These are phyloP conservation scores for Galleria mellonella DNA, from an alignment of 1,140 invertebrate genomes.

Conservation along the genomic window DNA sequence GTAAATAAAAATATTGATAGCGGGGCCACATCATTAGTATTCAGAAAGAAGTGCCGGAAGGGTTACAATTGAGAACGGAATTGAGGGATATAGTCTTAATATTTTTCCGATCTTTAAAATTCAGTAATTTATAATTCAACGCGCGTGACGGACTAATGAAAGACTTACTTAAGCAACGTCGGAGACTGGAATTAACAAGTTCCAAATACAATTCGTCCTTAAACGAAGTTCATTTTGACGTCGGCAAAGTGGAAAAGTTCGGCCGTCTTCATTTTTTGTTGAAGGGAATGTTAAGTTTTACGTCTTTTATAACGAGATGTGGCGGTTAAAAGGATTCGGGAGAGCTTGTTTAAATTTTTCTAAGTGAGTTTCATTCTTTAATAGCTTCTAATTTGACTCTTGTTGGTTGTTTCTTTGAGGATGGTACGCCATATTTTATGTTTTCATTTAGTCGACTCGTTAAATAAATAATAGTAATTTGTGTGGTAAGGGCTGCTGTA, in stretches of 20 bases:
- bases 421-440: slow-evolving; percentile 26
- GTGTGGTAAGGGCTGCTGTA: slow-evolving; percentile 31
- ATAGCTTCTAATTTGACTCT: slow-evolving; percentile 14
- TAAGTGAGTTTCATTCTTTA: slow-evolving; percentile 6
- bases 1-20: too few relatives aligned
- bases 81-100: background rate
- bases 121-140: slow-evolving; percentile 48
- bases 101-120: slow-evolving; percentile 44
- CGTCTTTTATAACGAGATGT: slow-evolving; percentile 39
- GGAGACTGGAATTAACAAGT: slow-evolving; percentile 66
- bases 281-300: slow-evolving; percentile 44
- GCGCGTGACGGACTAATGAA: slow-evolving; percentile 67
- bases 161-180: slow-evolving; percentile 65
- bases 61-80: background rate
- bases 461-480: slow-evolving; percentile 50
- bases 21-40: slow-evolving; percentile 5
- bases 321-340: slow-evolving; percentile 23
- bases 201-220: slow-evolving; percentile 59
- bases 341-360: slow-evolving; percentile 9
- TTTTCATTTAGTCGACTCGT: slow-evolving; percentile 41
- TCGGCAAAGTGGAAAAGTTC: slow-evolving; percentile 63
- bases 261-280: slow-evolving; percentile 40
- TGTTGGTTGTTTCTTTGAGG: background rate
- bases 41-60: background rate
- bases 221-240: slow-evolving; percentile 48